Percentiles rank a stretch among this genome's conserved stretches.
These are phyloP conservation scores for Syngnathus scovelli DNA, from an alignment of 2,113 vertebrate species.

Conservation along the genomic window DNA sequence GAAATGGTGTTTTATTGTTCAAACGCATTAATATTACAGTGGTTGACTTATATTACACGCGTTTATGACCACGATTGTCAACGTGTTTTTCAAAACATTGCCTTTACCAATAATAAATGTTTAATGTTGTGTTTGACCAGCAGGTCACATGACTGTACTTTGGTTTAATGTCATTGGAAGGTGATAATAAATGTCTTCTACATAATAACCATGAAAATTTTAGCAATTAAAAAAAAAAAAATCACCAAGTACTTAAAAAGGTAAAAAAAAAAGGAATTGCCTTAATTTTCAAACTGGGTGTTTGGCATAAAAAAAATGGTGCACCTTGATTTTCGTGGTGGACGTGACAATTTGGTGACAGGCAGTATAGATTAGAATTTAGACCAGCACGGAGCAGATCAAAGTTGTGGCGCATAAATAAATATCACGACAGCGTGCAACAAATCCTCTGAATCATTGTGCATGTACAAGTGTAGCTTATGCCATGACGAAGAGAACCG, in stretches of 20 bases:
- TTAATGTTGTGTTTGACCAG: background rate
- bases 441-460: too few relatives aligned
- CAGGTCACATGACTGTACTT: background rate
- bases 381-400: too few relatives aligned
- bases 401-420: too few relatives aligned
- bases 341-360: too few relatives aligned
- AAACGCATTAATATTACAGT: background rate
- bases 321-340: too few relatives aligned
- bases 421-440: too few relatives aligned
- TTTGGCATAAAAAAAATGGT: too few relatives aligned
- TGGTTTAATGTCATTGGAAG: background rate
- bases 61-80: background rate
- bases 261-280: background rate
- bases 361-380: too few relatives aligned
- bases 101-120: background rate
- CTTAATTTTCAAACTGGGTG: too few relatives aligned
- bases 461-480: background rate
- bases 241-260: background rate
- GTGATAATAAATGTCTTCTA: background rate
- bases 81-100: background rate
- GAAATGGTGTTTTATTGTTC: background rate
- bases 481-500: background rate
- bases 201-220: background rate
- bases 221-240: background rate
- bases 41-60: background rate